Conservation (phyloP, 2,797 vertebrate genomes). For the Yasuhikotakia modesta region DNA sequence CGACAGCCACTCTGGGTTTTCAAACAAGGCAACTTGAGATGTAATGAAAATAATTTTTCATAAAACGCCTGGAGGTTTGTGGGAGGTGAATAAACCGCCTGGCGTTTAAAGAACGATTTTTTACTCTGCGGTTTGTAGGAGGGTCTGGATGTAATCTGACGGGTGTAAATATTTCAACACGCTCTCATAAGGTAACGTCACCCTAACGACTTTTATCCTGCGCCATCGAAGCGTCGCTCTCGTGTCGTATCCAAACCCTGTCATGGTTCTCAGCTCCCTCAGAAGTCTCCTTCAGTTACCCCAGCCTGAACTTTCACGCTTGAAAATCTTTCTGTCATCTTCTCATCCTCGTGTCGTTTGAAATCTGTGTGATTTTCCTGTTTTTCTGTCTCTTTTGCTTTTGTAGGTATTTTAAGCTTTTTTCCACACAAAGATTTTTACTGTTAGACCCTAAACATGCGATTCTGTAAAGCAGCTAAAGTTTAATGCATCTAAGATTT, state of each 20-base stretch:
- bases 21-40: constrained; percentile 45
- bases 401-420: too few species aligned
- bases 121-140: neutral
- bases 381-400: too few species aligned
- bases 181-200: neutral
- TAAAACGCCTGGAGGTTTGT: constrained; percentile 3
- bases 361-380: too few species aligned
- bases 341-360: neutral
- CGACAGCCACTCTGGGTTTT: constrained; percentile 38
- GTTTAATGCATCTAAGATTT: too few species aligned
- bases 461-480: too few species aligned
- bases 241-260: neutral
- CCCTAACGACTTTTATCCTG: neutral
- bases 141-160: constrained; percentile 8
- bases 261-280: too few species aligned
- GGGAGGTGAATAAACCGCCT: neutral
- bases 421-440: too few species aligned
- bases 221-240: neutral
- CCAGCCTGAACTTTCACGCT: neutral
- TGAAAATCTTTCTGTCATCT: neutral
- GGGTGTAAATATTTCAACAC: neutral
- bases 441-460: too few species aligned
- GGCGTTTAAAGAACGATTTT: neutral
- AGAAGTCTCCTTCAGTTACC: neutral
- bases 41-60: constrained; percentile 62